Base-by-base conservation (phyloP, 2,113 vertebrate species). In the Leiothrix lutea region DNA sequence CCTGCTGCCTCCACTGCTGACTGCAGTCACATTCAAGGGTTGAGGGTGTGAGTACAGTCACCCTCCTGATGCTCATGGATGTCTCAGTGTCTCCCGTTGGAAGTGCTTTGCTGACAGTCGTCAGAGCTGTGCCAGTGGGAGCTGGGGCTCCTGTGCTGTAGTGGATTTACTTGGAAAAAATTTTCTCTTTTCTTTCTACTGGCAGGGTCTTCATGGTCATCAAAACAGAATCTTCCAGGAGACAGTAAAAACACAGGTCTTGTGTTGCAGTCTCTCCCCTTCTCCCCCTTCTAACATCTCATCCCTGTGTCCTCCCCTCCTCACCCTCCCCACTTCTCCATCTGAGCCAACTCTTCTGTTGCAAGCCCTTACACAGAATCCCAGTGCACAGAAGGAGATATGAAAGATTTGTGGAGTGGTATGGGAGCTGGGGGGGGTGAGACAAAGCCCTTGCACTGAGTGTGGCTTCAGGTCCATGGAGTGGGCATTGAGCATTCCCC, bases 401-500 rank as follows among this genome's bases (percentile, higher is more conserved):
- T 28, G 66, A 44, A 58, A 53, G 61, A 35, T 62, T 56, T 70
- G 50, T 2, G 5, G 38, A 38, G 19, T 1, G 2, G 28, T n/a
- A 6, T 42, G 29, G 42, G 56, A 93, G 42, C 19, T 8, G 19
- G 33, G 0, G 12, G 10, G 47, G 8, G 45, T 38, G 36, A 5
- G 48, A 60, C 33, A 40, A 33, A 20, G 9, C 17, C 11, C 65
- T 70, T 33, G 21, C 12, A 18, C 15, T 36, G 28, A 36, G 16
- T 0, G 0, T 8, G 64, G n/a, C 7, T 36, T 58, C 29, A 45
- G 70, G 35, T 38, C 11, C 17, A 4, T 9, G 0, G 6, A 31
- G 42, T 20, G 22, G 11, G 57, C 0, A 0, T 12, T 33, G 54
- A 69, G 65, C 7, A 2, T 35, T 10, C 1, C 28, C 25, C 0